Conservation (phyloP, 2,113 vertebrate genomes). For the Melanerpes formicivorus region DNA sequence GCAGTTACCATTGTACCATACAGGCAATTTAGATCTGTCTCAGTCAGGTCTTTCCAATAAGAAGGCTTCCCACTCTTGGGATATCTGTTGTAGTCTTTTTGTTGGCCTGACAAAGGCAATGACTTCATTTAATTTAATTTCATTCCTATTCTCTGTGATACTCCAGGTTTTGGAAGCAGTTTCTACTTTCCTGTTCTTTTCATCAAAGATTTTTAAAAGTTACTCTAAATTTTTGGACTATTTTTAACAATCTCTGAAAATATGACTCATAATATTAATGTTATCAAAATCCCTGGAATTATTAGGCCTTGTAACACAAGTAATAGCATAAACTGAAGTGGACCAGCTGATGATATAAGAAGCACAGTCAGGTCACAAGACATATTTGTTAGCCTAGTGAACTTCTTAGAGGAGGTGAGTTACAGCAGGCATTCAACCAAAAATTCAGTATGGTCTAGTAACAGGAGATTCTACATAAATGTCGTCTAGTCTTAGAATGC, state of each 20-base stretch:
- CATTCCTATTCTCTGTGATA: not conserved
- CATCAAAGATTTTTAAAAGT: not conserved
- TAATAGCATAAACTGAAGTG: not conserved
- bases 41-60: not conserved
- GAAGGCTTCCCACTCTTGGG: not conserved
- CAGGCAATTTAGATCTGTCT: not conserved
- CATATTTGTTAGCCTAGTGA: not conserved
- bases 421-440: not conserved
- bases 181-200: not conserved
- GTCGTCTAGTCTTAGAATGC: not conserved
- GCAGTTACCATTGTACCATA: not conserved
- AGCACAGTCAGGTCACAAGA: not conserved
- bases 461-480: not conserved
- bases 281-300: not conserved
- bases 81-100: not conserved
- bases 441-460: not conserved
- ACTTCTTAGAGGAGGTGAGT: not conserved
- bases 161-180: not conserved
- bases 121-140: not conserved
- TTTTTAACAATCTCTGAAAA: not conserved
- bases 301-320: not conserved
- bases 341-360: not conserved
- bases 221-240: not conserved
- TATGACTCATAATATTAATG: not conserved
- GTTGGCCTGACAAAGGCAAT: not conserved